Conservation (phyloP, 1,140 invertebrate species). For the Ceratitis capitata region DNA sequence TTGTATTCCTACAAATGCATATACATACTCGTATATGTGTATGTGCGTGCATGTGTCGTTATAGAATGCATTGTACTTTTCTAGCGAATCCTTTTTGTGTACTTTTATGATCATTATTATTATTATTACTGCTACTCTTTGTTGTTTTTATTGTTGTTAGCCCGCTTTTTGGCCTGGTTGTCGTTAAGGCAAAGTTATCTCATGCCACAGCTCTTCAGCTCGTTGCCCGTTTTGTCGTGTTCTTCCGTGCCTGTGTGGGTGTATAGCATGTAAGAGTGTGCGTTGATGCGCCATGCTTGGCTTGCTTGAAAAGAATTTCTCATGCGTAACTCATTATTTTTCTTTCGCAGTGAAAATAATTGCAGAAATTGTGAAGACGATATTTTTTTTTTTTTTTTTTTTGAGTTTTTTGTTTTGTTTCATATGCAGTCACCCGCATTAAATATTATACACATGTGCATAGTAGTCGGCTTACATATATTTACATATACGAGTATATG, state of each 20-base stretch:
- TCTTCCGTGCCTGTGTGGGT: not conserved
- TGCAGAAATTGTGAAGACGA: constrained; percentile 42
- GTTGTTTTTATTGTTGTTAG: not conserved
- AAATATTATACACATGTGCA: not conserved
- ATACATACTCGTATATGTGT: not conserved
- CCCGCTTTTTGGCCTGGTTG: not conserved
- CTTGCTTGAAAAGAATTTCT: constrained; percentile 56
- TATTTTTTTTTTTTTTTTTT: not conserved
- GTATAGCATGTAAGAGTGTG: not conserved
- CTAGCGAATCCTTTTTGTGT: constrained; percentile 23
- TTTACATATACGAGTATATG: not conserved
- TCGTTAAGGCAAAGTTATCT: constrained; percentile 23
- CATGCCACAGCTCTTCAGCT: not conserved
- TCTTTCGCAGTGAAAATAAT: constrained; percentile 42
- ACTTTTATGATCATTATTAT: constrained; percentile 37
- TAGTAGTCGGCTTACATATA: not conserved
- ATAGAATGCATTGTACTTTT: not conserved
- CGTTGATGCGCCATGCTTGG: constrained; percentile 33
- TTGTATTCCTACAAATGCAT: not conserved
- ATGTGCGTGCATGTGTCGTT: not conserved
- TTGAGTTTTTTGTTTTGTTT: not conserved
- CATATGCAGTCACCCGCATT: not conserved
- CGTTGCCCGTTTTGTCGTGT: not conserved
- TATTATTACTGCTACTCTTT: not conserved
- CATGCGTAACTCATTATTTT: constrained; percentile 66